Evolutionary conservation across 37 sponge, comb jelly and placozoan species (phyloP).

Genomic region (Haliclona indistincta): DNA sequence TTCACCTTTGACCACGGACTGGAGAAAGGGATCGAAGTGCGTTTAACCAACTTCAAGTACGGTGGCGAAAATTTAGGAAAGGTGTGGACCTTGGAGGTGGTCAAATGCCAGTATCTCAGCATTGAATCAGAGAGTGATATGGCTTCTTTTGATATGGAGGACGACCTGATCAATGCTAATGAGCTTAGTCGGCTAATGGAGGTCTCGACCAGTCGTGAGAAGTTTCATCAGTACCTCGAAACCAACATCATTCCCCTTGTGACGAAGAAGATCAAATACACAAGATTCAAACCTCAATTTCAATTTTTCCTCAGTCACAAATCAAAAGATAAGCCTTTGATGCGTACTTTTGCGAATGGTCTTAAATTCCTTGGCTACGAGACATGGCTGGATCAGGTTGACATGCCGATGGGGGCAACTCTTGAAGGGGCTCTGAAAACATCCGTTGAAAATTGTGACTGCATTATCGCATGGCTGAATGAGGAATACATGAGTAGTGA

Average conservation of each 20-base stretch:
- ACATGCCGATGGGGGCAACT: slow-evolving; percentile 14
- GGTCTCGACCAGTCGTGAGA: neutral
- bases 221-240: slow-evolving; percentile 12
- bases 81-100: slow-evolving; percentile 37
- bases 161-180: slow-evolving; percentile 18
- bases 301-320: slow-evolving; percentile 34
- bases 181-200: slow-evolving; percentile 4
- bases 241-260: slow-evolving; percentile 28
- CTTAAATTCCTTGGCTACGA: slow-evolving; percentile 36
- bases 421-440: slow-evolving; percentile 4
- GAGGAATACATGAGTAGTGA: slow-evolving; percentile 33
- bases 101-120: slow-evolving; percentile 31
- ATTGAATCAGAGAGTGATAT: too few relatives aligned
- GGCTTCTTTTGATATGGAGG: slow-evolving; percentile 47
- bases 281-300: slow-evolving; percentile 41
- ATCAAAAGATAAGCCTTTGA: slow-evolving; percentile 20
- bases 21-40: slow-evolving; percentile 32
- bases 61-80: neutral
- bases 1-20: slow-evolving; percentile 32
- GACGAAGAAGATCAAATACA: slow-evolving; percentile 42
- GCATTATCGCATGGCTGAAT: slow-evolving; percentile 37
- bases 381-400: slow-evolving; percentile 24
- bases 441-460: slow-evolving; percentile 27
- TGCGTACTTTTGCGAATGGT: slow-evolving; percentile 38
- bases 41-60: slow-evolving; percentile 32